phyloP scores from a whole-genome alignment of 2,113 vertebrate species.

The Clinocottus analis region DNA sequence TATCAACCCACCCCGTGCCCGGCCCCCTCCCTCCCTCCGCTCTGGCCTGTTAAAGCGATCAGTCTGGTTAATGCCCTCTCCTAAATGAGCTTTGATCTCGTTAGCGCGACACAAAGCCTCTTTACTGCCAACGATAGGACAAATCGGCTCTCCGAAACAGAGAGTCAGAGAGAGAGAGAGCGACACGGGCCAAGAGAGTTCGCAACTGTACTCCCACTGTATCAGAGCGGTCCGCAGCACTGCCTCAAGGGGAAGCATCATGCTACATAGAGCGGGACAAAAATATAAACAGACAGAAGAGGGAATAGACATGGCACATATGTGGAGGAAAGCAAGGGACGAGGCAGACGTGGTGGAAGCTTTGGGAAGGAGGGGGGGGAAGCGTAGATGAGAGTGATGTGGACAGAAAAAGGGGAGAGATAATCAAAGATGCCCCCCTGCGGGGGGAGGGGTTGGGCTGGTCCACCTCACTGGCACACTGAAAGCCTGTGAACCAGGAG shows the following conservation, averaged over 20 bases:
- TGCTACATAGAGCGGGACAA: slow-evolving; percentile 14
- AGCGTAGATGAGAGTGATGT: slow-evolving; percentile 25
- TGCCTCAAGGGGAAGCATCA: slow-evolving; percentile 44
- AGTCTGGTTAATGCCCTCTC: slow-evolving; percentile 77
- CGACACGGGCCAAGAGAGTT: slow-evolving; percentile 19
- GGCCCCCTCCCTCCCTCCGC: slow-evolving; percentile 13
- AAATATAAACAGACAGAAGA: not conserved
- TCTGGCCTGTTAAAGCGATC: slow-evolving; percentile 69
- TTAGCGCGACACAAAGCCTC: slow-evolving; percentile 83
- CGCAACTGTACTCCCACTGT: slow-evolving; percentile 47
- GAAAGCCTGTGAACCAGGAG: slow-evolving; percentile 69
- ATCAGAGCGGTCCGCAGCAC: slow-evolving; percentile 50
- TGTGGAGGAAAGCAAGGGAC: not conserved
- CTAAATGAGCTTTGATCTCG: slow-evolving; percentile 84
- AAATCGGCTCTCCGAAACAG: slow-evolving; percentile 72
- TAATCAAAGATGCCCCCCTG: slow-evolving; percentile 44
- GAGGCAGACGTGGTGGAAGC: not conserved
- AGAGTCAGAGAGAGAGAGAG: slow-evolving; percentile 24
- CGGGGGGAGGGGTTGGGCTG: not conserved
- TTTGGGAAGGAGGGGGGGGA: not conserved
- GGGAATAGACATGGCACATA: not conserved
- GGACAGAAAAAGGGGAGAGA: not conserved
- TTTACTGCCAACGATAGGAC: slow-evolving; percentile 82
- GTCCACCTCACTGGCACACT: slow-evolving; percentile 44
- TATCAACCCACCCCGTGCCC: not conserved